Evolutionary conservation across 2,888 invertebrate species (phyloP).

Genomic region (Cyclophora albipunctata): DNA sequence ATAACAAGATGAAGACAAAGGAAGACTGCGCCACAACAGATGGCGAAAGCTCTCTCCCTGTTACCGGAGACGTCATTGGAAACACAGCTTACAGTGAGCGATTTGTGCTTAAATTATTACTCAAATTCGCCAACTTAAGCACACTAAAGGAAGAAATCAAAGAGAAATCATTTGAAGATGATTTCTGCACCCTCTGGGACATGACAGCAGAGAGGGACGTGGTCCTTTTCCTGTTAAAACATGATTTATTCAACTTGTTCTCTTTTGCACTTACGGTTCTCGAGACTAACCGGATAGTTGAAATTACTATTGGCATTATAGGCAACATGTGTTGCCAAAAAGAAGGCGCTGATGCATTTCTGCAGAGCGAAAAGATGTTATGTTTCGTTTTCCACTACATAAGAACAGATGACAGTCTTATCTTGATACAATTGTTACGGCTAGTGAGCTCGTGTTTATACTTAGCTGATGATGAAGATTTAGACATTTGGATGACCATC

Average conservation of each 20-base stretch:
- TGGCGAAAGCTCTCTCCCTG: conserved; percentile 23
- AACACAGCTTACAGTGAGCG: conserved; percentile 86
- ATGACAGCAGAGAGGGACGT: conserved; percentile 88
- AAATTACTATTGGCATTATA: conserved; percentile 88
- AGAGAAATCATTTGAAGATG: conserved; percentile 79
- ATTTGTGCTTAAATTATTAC: conserved; percentile 80
- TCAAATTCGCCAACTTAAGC: conserved; percentile 75
- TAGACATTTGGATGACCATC: conserved; percentile 60
- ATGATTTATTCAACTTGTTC: conserved; percentile 80
- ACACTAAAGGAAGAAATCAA: conserved; percentile 70
- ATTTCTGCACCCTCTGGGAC: conserved; percentile 88
- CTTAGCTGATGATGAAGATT: conserved; percentile 49
- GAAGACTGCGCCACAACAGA: conserved; percentile 12
- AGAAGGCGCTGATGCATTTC: conserved; percentile 73
- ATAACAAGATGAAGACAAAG: conserved; percentile 36
- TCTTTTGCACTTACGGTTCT: conserved; percentile 73
- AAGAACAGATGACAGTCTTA: conserved; percentile 80
- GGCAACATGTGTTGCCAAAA: conserved; percentile 87
- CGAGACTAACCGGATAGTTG: conserved; percentile 79
- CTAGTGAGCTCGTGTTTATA: conserved; percentile 77
- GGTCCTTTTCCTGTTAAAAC: conserved; percentile 79
- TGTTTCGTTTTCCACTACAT: conserved; percentile 72
- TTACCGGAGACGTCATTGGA: conserved; percentile 87
- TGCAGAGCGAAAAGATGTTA: conserved; percentile 75
- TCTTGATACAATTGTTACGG: conserved; percentile 83